Evolutionary conservation across 2,888 invertebrate genomes (phyloP), one percentile per base, ranked within the genome.

Genomic region (Napeogenes sylphis): DNA sequence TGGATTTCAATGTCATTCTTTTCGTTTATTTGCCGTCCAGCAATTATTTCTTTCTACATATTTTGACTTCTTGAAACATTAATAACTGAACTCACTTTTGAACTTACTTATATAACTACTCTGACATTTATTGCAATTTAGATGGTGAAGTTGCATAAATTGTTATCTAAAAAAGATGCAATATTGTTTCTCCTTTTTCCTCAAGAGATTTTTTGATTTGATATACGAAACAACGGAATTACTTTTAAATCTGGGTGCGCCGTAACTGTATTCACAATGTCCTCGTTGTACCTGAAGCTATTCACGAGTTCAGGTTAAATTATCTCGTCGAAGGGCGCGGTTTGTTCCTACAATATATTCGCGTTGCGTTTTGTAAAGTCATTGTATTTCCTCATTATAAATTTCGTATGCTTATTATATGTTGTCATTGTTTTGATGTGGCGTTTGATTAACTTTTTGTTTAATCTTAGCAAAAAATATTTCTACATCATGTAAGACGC

Each of bases 161-260:
- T 1, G 21, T 21, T 21, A 21, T 21, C 21, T 21, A 21, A 21
- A 21, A 21, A 21, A 21, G 21, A 21, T 21, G 21, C 21, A 21
- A 21, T 21, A 21, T 21, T 21, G 21, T 21, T 1, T 0, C n/a
- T n/a, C n/a, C n/a, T n/a, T n/a, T 0, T 21, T 21, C 21, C 21
- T 21, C 21, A n/a, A 4, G n/a, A n/a, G 21, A n/a, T 14, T 47
- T 35, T 35, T 35, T 21, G 21, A 21, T 35, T 35, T 35, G 6
- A 47, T 14, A 4, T 47, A n/a, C 21, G n/a, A 47, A n/a, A 47
- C 6, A 47, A 47, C 47, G 21, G 4, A 14, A 14, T 56, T 60
- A 47, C 32, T 38, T 21, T 21, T 42, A 58, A 58, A 57, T 45
- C 46, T 56, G 47, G 58, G 45, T 55, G 57, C 38, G 54, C 32